Evolutionary conservation across 2,888 invertebrate genomes (phyloP), one percentile per base, ranked within the genome.

Genomic region (Stictocephala bisonia): DNA sequence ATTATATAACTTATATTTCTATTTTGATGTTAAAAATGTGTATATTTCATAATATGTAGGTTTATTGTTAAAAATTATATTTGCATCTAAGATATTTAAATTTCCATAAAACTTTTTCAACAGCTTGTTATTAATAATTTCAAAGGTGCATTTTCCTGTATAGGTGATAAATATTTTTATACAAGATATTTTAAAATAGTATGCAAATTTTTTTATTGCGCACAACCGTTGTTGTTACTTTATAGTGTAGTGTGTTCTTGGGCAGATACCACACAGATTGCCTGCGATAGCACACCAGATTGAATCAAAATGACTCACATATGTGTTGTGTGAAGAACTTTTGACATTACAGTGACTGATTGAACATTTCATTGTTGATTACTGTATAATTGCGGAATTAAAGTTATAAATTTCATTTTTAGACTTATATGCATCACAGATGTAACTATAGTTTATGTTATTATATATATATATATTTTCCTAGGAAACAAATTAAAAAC

Each of bases 381-480:
- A 58, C 35, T 58, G 15, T 58, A 35, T 58, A 58, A 31, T 53
- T 58, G 58, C 58, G 58, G 22, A 29, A 29, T 58, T 58, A 31
- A 58, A 58, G 58, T 58, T 58, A 18, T 15, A 27, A 29, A 29
- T 58, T 58, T 58, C 58, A 31, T 31, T 58, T 35, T 58, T 31
- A 53, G 53, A 22, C 35, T 56, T 58, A 58, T 18, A 35, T 58
- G 58, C 58, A 58, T 58, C 58, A 58, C 58, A 35, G 58, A 58
- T 58, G 58, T 58, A 31, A 31, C 35, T 58, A 58, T 58, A 58
- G 58, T 31, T 58, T 31, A 35, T 58, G 29, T 58, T 58, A 58
- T 58, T 31, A 58, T 58, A 58, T 58, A 31, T 31, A 58, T 58
- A 58, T 58, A 58, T 58, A 58, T 58, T 29, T 58, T 58, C 31